phyloP scores from a whole-genome alignment of 1,140 invertebrate genomes.

The Meloidogyne floridensis region DNA sequence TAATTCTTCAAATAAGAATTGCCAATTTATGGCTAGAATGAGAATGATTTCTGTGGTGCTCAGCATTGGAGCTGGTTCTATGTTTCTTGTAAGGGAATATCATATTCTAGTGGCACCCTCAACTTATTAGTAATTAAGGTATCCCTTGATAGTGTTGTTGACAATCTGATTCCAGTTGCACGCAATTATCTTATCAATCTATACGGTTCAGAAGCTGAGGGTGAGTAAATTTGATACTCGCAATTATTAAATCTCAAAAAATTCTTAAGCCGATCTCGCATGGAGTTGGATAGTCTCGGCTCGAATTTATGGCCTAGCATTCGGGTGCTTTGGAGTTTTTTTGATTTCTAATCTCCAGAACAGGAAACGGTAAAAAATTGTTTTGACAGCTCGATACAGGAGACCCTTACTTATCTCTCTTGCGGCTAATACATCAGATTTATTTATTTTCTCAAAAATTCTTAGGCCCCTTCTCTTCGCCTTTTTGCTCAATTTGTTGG shows the following conservation, averaged over 20 bases:
- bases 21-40: slow-evolving; percentile 17
- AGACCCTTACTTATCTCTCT: no score
- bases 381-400: no score
- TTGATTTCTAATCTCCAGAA: slow-evolving; percentile 38
- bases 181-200: slow-evolving; percentile 38
- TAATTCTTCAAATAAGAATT: background rate
- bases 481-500: slow-evolving; percentile 47
- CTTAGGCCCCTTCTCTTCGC: slow-evolving; percentile 35
- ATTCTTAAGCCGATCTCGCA: slow-evolving; percentile 44
- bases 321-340: slow-evolving; percentile 45
- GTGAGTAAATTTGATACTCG: slow-evolving; percentile 3
- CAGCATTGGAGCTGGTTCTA: slow-evolving; percentile 52
- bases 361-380: slow-evolving; percentile 26
- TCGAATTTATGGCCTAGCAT: slow-evolving; percentile 47
- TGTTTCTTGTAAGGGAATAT: slow-evolving; percentile 40
- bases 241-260: background rate
- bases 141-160: slow-evolving; percentile 51
- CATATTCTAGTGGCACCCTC: background rate
- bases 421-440: no score
- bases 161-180: slow-evolving; percentile 49
- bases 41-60: slow-evolving; percentile 45
- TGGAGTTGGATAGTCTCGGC: slow-evolving; percentile 57
- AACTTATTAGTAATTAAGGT: slow-evolving; percentile 23
- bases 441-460: no score
- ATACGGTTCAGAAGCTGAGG: slow-evolving; percentile 37